These are phyloP conservation scores for Rhinichthys klamathensis DNA, from an alignment of 2,113 vertebrate genomes.

Conservation along the genomic window DNA sequence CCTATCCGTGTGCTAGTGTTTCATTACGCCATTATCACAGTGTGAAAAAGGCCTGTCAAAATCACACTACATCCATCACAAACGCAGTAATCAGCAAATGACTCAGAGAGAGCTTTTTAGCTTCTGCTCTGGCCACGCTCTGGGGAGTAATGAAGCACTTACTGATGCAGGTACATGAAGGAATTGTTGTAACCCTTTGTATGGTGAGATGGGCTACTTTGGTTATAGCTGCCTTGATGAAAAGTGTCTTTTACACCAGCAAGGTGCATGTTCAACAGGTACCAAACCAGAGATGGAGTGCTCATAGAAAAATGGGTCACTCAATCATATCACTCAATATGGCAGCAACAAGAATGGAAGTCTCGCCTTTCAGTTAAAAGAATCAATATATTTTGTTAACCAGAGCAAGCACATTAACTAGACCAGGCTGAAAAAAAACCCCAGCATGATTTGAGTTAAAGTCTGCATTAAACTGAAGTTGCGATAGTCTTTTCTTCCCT, in stretches of 20 bases:
- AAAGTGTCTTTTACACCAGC: neutral
- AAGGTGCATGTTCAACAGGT: neutral
- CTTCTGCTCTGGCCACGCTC: slow-evolving; percentile 24
- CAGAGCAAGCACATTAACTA: neutral
- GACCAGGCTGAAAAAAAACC: neutral
- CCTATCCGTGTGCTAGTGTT: neutral
- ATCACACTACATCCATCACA: neutral
- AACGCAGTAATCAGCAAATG: slow-evolving; percentile 24
- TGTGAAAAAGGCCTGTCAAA: slow-evolving; percentile 32
- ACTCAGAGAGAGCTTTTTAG: slow-evolving; percentile 23
- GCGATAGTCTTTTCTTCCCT: no score
- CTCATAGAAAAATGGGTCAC: neutral
- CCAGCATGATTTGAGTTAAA: no score
- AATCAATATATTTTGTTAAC: neutral
- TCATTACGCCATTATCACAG: slow-evolving; percentile 38
- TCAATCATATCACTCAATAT: neutral
- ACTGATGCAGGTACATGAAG: neutral
- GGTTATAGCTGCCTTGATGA: neutral
- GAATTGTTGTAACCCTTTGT: slow-evolving; percentile 37
- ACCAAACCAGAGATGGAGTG: neutral
- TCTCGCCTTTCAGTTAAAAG: neutral
- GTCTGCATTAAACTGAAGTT: no score
- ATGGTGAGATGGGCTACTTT: neutral
- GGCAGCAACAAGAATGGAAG: neutral
- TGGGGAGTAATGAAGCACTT: slow-evolving; percentile 38